phyloP scores from a whole-genome alignment of 2,113 vertebrate species.

The Oenanthe melanoleuca region DNA sequence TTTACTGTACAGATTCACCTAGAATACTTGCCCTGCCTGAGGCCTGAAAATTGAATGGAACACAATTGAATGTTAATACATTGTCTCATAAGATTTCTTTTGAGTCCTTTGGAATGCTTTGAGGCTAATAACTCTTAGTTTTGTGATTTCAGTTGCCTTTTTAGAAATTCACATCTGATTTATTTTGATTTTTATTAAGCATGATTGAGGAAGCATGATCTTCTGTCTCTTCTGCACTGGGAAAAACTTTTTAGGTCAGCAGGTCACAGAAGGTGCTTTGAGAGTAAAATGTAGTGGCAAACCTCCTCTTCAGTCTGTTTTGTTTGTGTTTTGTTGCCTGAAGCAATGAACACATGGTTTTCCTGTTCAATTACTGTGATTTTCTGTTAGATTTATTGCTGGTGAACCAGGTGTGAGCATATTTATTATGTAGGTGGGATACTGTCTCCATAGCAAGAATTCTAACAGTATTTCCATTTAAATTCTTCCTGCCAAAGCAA shows the following conservation, averaged over 20 bases:
- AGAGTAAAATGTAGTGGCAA: neutral
- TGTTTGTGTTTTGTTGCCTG: neutral
- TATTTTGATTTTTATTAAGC: neutral
- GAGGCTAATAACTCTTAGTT: neutral
- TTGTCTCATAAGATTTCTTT: neutral
- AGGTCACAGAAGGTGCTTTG: neutral
- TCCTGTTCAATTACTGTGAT: neutral
- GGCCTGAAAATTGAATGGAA: neutral
- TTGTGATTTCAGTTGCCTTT: neutral
- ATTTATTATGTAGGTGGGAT: neutral
- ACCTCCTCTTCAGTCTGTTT: neutral
- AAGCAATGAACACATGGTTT: neutral
- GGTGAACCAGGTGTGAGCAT: neutral
- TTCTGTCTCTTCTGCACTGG: neutral
- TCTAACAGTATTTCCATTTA: neutral
- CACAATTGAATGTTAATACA: neutral
- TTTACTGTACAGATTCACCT: neutral
- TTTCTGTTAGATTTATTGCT: neutral
- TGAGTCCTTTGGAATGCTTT: neutral
- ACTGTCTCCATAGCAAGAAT: neutral
- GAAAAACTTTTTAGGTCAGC: neutral
- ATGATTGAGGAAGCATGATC: neutral
- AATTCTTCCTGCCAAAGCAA: neutral
- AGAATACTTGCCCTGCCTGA: neutral
- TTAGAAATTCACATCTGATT: neutral